Percentiles rank a stretch among this genome's conserved stretches.
These are phyloP conservation scores for Meloidogyne hapla DNA, from an alignment of 1,140 invertebrate genomes.

Conservation along the genomic window DNA sequence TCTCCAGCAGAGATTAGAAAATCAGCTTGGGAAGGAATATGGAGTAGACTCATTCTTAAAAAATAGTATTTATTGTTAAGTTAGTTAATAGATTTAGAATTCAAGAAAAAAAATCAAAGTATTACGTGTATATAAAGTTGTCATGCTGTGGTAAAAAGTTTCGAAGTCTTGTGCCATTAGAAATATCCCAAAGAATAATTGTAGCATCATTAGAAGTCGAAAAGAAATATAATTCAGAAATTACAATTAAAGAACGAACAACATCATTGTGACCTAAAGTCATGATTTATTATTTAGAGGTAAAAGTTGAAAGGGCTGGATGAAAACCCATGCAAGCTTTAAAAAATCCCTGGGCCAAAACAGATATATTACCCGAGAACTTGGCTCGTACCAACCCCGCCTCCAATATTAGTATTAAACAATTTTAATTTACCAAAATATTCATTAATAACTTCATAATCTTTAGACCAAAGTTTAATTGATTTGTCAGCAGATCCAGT, in stretches of 20 bases:
- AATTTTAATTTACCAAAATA: conserved; percentile 25
- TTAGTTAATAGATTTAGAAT: neutral
- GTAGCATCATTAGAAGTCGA: conserved; percentile 87
- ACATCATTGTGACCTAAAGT: conserved; percentile 84
- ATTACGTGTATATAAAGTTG: conserved; percentile 71
- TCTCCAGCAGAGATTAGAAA: conserved; percentile 78
- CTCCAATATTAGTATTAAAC: no score
- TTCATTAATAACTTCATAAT: conserved; percentile 65
- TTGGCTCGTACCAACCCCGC: no score
- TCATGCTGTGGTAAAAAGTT: conserved; percentile 77
- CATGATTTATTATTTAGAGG: conserved; percentile 39
- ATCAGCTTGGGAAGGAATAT: neutral
- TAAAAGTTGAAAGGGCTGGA: no score
- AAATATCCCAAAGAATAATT: conserved; percentile 76
- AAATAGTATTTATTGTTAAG: neutral
- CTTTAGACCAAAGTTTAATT: conserved; percentile 77
- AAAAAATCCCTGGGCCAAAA: no score
- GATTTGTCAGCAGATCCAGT: conserved; percentile 82
- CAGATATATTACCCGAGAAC: no score
- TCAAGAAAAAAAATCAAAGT: conserved; percentile 40
- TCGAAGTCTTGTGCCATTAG: conserved; percentile 72
- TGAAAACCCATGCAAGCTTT: no score
- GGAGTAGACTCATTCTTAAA: conserved; percentile 5
- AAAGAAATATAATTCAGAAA: conserved; percentile 75
- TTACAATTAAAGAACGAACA: conserved; percentile 75